Evolutionary conservation across 2,113 vertebrate genomes (phyloP).

Genomic region (Heteronetta atricapilla): DNA sequence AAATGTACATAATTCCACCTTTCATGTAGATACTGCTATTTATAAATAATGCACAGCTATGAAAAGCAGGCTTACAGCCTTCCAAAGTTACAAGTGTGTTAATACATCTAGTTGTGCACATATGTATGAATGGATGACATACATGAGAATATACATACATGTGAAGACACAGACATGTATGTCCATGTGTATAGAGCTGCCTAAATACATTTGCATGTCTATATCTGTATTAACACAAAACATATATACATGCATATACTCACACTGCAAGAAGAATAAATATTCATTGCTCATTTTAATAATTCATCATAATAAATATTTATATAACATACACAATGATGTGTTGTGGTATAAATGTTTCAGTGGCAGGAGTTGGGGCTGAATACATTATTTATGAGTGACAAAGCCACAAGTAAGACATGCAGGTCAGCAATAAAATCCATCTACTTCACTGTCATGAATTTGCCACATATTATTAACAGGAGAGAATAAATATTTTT

Average conservation of each 20-base stretch:
- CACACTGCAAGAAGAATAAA: constrained; percentile 47
- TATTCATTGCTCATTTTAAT: constrained; percentile 71
- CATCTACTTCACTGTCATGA: constrained; percentile 7
- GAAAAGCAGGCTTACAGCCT: background rate
- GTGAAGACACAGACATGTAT: background rate
- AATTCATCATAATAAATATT: constrained; percentile 77
- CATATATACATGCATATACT: background rate
- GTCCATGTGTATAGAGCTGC: background rate
- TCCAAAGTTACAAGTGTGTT: background rate
- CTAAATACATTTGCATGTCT: background rate
- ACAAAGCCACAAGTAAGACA: constrained; percentile 61
- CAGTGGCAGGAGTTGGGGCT: constrained; percentile 56
- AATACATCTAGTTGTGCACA: background rate
- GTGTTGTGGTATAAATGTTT: constrained; percentile 72
- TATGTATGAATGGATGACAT: background rate
- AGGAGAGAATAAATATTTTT: background rate
- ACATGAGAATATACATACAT: background rate
- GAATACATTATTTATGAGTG: constrained; percentile 68
- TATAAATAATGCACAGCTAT: constrained; percentile 48
- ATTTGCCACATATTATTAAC: background rate
- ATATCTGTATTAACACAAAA: background rate
- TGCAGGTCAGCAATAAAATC: constrained; percentile 61
- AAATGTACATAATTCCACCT: constrained; percentile 30
- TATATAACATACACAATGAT: constrained; percentile 71
- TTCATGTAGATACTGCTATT: background rate